A percentile compares a stretch with the other conserved stretches of the same genome.
phyloP scores from a whole-genome alignment of 2,797 vertebrate genomes.

The Oophaga sylvatica region DNA sequence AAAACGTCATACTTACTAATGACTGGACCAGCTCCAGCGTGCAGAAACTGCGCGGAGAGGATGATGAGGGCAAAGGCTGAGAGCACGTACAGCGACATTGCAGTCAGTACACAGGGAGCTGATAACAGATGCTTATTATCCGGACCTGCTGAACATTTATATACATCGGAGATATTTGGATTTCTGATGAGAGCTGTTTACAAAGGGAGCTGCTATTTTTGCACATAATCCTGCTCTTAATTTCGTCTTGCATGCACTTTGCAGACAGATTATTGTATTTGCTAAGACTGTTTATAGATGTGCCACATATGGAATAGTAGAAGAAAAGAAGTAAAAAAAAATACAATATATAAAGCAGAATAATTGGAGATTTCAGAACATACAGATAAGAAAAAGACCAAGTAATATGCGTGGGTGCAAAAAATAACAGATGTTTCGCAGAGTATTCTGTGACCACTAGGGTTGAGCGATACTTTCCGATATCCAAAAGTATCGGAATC shows the following conservation, averaged over 20 bases:
- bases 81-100: background rate
- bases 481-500: too few relatives aligned
- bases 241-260: background rate
- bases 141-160: background rate
- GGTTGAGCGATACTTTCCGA: too few relatives aligned
- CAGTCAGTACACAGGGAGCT: background rate
- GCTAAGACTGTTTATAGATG: background rate
- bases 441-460: too few relatives aligned
- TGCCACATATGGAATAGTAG: background rate
- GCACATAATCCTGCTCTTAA: conserved; percentile 23
- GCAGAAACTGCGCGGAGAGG: background rate
- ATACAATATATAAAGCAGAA: background rate
- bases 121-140: background rate
- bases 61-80: background rate
- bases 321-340: background rate
- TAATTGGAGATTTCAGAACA: too few relatives aligned
- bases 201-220: conserved; percentile 28
- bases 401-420: too few relatives aligned
- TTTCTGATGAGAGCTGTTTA: background rate
- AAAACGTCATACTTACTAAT: conserved; percentile 30
- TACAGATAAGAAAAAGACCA: too few relatives aligned
- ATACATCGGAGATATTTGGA: background rate
- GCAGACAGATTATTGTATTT: conserved; percentile 20
- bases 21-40: background rate
- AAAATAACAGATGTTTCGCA: too few relatives aligned